Percentiles rank a stretch among this genome's conserved stretches.
These are phyloP conservation scores for Drosophila austrosaltans DNA, from an alignment of 2,888 invertebrate species.

Conservation along the genomic window DNA sequence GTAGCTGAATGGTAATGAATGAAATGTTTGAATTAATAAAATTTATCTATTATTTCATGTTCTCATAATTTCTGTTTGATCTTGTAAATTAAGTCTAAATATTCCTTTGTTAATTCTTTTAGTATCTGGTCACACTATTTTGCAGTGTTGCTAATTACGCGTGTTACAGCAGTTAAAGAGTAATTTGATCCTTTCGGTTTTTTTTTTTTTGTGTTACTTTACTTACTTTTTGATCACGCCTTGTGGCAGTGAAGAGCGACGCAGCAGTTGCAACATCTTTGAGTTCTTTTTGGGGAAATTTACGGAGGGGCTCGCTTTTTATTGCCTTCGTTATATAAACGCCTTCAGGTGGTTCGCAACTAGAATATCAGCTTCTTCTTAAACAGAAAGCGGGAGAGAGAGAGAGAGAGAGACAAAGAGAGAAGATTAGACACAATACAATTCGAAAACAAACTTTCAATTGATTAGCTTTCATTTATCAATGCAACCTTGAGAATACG, in stretches of 20 bases:
- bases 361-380: slow-evolving; percentile 35
- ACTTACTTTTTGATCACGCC: slow-evolving; percentile 46
- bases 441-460: slow-evolving; percentile 23
- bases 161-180: not conserved
- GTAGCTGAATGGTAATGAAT: slow-evolving; percentile 50
- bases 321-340: slow-evolving; percentile 54
- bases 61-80: too few species aligned
- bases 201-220: not conserved
- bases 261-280: slow-evolving; percentile 63
- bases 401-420: slow-evolving; percentile 17
- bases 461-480: slow-evolving; percentile 65
- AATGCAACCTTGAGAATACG: slow-evolving; percentile 63
- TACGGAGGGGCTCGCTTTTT: slow-evolving; percentile 24
- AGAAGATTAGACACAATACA: slow-evolving; percentile 16
- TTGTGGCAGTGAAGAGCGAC: slow-evolving; percentile 35
- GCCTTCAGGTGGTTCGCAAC: slow-evolving; percentile 18
- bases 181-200: not conserved
- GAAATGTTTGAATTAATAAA: not conserved
- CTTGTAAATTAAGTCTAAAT: too few species aligned
- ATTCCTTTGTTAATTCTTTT: too few species aligned
- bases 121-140: not conserved
- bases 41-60: too few species aligned
- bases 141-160: not conserved
- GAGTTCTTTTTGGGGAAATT: slow-evolving; percentile 22
- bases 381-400: not conserved